phyloP scores from a whole-genome alignment of 2,113 vertebrate species.

The Muntiacus reevesi region DNA sequence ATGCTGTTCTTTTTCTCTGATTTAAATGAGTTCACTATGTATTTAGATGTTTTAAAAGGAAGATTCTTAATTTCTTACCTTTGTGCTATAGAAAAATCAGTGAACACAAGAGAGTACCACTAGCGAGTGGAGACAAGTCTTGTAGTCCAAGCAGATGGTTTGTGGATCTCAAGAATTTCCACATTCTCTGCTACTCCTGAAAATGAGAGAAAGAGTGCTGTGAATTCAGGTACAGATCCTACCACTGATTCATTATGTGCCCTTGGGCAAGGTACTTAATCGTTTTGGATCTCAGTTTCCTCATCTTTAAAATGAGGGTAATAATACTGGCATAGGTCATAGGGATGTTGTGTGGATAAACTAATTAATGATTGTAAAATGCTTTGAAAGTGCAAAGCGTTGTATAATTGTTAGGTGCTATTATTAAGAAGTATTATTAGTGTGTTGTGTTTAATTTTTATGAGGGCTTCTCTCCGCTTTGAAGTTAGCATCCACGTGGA shows the following conservation, averaged over 20 bases:
- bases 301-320: constrained; percentile 63
- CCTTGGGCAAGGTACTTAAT: constrained; percentile 13
- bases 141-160: not conserved
- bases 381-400: constrained; percentile 64
- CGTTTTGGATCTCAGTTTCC: constrained; percentile 61
- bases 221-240: not conserved
- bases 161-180: not conserved
- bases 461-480: constrained; percentile 58
- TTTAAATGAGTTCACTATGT: not conserved
- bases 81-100: not conserved
- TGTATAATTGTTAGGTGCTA: constrained; percentile 59
- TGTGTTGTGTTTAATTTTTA: constrained; percentile 70
- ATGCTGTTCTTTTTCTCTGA: not conserved
- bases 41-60: not conserved
- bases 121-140: not conserved
- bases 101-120: not conserved
- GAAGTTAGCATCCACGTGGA: constrained; percentile 67
- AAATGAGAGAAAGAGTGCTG: not conserved
- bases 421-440: constrained; percentile 70
- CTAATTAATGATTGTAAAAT: constrained; percentile 71
- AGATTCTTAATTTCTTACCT: not conserved
- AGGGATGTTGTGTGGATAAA: constrained; percentile 64
- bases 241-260: constrained; percentile 36
- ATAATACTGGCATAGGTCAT: constrained; percentile 61
- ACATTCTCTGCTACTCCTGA: not conserved